Base-by-base conservation (phyloP, 2,888 invertebrate genomes). In the Ectemnius continuus region DNA sequence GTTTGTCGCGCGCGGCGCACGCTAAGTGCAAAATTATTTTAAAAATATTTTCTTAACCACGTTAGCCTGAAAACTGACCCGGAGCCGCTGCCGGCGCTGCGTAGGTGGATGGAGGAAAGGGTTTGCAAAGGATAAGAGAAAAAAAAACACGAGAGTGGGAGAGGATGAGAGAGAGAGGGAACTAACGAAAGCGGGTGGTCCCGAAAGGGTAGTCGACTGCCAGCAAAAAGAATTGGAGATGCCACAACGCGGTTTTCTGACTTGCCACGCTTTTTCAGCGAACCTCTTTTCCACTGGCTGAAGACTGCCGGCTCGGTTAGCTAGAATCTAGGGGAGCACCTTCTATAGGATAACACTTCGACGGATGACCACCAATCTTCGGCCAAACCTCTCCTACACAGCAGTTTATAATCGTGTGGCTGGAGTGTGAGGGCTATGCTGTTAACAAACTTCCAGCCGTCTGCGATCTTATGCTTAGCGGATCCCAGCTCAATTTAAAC, bases 11-110 rank as follows among this genome's bases (percentile, higher is more conserved):
- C 73, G 13, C 66, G 36, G 36, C 4, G 36, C 36, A 78, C 86
- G 85, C 82, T 89, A 87, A 89, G 89, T 88, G 88, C 87, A 87
- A 88, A 88, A 89, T 90, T 88, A 87, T 89, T 89, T 89, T 89
- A 78, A 88, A 89, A 90, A 89, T 88, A 89, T 90, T 90, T 88
- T 84, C 89, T 86, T 89, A 89, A 90, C 87, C 86, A 65, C 83
- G 85, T 90, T 90, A 89, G 73, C 84, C 75, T 86, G 87, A 88
- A 87, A 88, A 89, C 87, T 87, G 87, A 88, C 87, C 88, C 85
- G 71, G 64, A 79, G 47, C 57, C 52, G 69, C 70, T 64, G 23
- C 14, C 61, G 26, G 26, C 85, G 84, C 84, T 56, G 58, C 79
- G 70, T 36, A 36, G 36, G 36, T 36, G 36, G 36, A 36, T 36